phyloP scores from a whole-genome alignment of 2,113 vertebrate genomes.

The Lucifuga dentata region DNA sequence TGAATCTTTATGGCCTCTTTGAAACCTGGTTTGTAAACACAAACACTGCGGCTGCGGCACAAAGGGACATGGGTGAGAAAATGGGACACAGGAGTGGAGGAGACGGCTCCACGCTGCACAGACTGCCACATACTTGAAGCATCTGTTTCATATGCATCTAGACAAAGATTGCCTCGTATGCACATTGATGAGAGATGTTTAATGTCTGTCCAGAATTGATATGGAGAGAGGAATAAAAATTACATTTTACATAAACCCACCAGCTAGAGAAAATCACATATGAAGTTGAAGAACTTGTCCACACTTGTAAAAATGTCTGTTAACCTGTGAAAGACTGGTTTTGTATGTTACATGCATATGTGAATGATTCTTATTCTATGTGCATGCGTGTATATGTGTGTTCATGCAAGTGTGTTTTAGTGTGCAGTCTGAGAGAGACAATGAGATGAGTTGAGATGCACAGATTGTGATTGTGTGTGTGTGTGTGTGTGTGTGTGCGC shows the following conservation, averaged over 20 bases:
- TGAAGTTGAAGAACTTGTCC: conserved; percentile 32
- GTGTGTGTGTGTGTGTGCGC: conserved; percentile 32
- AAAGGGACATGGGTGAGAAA: conserved; percentile 55
- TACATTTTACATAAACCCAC: conserved; percentile 9
- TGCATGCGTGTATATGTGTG: conserved; percentile 31
- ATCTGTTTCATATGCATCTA: conserved; percentile 57
- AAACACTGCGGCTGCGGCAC: conserved; percentile 51
- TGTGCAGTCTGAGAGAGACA: conserved; percentile 45
- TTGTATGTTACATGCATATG: neutral
- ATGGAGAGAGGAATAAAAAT: neutral
- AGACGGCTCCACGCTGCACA: neutral
- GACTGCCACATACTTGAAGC: conserved; percentile 36
- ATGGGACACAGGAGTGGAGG: conserved; percentile 27
- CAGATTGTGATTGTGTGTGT: conserved; percentile 40
- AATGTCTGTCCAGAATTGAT: neutral
- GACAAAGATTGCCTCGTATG: conserved; percentile 23
- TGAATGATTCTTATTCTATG: conserved; percentile 7
- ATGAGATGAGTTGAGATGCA: conserved; percentile 67
- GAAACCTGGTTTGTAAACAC: conserved; percentile 73
- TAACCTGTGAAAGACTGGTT: conserved; percentile 5
- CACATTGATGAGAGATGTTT: conserved; percentile 8
- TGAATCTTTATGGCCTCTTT: conserved; percentile 65
- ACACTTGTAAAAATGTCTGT: conserved; percentile 20
- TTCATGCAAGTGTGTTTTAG: conserved; percentile 45
- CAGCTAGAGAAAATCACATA: neutral